Conservation (phyloP, 2,797 vertebrate species). For the Buceros bicornis region DNA sequence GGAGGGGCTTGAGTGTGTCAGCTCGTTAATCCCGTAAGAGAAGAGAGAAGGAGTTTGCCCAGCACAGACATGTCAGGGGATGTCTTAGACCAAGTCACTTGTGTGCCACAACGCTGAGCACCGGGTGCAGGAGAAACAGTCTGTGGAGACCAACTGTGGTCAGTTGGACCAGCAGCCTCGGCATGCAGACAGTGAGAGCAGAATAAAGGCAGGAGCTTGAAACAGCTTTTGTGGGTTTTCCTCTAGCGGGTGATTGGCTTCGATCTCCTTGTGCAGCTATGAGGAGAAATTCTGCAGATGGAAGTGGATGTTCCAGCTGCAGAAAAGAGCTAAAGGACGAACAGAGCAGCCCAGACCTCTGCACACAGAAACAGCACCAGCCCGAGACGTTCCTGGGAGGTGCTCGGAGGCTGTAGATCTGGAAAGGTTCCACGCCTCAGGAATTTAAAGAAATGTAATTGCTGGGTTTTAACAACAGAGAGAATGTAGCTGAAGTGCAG, state of each 20-base stretch:
- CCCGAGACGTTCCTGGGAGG: neutral
- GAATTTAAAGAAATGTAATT: neutral
- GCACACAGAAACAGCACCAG: accelerated
- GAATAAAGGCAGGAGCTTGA: neutral
- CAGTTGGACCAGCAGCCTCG: neutral
- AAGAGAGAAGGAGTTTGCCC: neutral
- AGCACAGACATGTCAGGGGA: slow-evolving; percentile 7
- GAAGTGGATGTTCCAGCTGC: neutral
- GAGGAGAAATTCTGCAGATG: neutral
- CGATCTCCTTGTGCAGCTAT: neutral
- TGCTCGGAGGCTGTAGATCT: neutral
- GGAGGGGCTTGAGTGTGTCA: slow-evolving; percentile 16
- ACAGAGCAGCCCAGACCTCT: neutral
- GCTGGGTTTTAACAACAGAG: neutral
- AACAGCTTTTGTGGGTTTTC: neutral
- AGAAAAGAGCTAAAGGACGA: neutral
- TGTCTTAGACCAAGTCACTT: neutral
- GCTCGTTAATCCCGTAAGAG: neutral
- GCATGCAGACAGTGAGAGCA: neutral
- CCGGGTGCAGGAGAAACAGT: neutral
- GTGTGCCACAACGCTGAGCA: neutral
- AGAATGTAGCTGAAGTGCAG: neutral
- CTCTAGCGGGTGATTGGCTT: neutral
- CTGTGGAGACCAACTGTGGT: neutral
- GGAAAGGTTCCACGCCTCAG: neutral